A percentile compares a stretch with the other conserved stretches of the same genome.
Conservation (phyloP, 1,140 invertebrate genomes). For the Muscidifurax raptorellus region DNA sequence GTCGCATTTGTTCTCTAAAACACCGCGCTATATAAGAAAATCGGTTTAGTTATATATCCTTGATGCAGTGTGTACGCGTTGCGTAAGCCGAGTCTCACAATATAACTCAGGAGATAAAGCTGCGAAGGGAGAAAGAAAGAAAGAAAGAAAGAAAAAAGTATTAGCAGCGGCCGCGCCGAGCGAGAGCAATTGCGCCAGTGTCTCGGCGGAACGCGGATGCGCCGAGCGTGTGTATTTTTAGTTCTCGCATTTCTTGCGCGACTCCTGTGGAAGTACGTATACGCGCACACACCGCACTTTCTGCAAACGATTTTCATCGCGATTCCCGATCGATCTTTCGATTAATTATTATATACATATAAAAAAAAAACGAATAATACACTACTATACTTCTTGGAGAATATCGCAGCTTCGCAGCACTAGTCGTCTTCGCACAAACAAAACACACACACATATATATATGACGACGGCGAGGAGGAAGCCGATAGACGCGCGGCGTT, state of each 20-base stretch:
- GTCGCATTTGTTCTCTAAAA: no score
- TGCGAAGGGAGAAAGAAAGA: not conserved
- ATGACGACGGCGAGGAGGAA: not conserved
- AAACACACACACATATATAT: no score
- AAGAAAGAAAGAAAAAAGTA: not conserved
- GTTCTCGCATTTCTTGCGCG: not conserved
- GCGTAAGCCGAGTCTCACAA: constrained; percentile 30
- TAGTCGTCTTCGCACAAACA: not conserved
- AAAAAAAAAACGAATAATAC: no score
- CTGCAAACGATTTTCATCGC: no score
- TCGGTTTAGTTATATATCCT: not conserved
- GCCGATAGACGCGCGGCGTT: constrained; percentile 6
- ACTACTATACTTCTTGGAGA: no score
- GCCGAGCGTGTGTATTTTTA: constrained; percentile 39
- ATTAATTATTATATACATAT: no score
- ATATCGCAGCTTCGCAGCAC: not conserved
- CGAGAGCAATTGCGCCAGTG: constrained; percentile 52
- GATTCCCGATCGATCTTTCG: no score
- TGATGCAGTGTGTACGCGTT: not conserved
- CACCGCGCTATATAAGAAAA: not conserved
- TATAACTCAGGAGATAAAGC: constrained; percentile 16
- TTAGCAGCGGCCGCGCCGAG: not conserved
- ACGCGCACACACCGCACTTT: not conserved
- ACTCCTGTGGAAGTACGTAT: not conserved
- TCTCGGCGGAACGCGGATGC: constrained; percentile 64